phyloP scores from a whole-genome alignment of 2,797 vertebrate species.

The Lepidocolaptes lacrymiger region DNA sequence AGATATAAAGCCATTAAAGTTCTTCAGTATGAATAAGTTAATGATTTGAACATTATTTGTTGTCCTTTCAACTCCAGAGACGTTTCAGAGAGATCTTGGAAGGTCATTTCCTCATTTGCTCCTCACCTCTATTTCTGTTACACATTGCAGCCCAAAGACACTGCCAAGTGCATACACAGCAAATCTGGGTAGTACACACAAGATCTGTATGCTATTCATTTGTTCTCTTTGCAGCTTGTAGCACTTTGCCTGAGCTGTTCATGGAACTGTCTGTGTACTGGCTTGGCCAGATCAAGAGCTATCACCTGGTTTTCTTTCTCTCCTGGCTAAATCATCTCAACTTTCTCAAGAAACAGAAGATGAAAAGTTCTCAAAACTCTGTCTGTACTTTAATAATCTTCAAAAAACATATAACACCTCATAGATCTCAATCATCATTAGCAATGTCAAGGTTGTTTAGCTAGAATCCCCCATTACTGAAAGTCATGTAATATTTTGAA shows the following conservation, averaged over 20 bases:
- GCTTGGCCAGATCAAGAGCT: neutral
- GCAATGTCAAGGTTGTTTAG: neutral
- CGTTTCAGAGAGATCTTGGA: neutral
- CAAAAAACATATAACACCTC: neutral
- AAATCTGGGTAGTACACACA: neutral
- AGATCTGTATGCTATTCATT: neutral
- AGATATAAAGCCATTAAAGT: neutral
- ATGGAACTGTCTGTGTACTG: neutral
- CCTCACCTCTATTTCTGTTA: neutral
- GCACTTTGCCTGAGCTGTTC: neutral
- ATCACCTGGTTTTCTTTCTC: neutral
- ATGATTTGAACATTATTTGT: neutral
- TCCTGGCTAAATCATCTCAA: neutral
- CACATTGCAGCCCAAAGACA: neutral
- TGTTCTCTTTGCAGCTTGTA: neutral
- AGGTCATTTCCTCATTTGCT: neutral
- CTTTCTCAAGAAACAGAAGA: neutral
- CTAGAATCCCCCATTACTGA: neutral
- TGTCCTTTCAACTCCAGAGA: neutral
- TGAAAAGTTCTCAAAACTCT: neutral
- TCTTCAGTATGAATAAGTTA: neutral
- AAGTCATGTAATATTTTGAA: neutral
- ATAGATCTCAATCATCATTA: neutral
- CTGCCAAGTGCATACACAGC: neutral
- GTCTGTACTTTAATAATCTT: neutral